Base-by-base conservation (phyloP, 2,797 vertebrate species). In the Dipus sagitta region DNA sequence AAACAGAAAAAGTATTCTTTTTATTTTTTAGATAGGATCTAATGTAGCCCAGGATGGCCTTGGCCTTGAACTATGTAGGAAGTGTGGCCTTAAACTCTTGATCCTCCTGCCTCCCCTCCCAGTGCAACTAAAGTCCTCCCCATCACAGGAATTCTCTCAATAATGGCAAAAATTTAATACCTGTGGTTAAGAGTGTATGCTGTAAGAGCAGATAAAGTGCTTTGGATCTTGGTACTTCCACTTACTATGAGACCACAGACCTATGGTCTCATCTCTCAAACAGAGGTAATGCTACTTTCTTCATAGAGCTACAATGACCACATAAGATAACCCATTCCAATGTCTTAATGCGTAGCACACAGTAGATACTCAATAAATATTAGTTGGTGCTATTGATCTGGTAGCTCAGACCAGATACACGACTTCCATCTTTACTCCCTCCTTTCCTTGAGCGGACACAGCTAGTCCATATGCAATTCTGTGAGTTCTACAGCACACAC, bases 291-390 rank as follows among this genome's bases (percentile, higher is more conserved):
- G 17, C 17, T 79, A 28, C 26, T 67, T 92, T 80, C 60, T 80
- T 90, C 15, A 84, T 28, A 52, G 70, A 68, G 32, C 24, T 88
- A n/a, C 68, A 34, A 82, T 72, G 54, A 88, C 47, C 84, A 83
- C 62, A 47, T 83, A 42, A 86, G 18, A 88, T 24, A 91, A 70
- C 70, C 20, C 77, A 64, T 4, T 70, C 74, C 74, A 90, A 86
- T 13, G 78, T 34, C 86, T 72, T 30, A 71, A 30, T 80, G 65
- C 62, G 72, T 88, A 74, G n/a, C 64, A 64, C 10, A 64, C 10
- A 91, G 80, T 80, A 93, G 71, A 76, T 60, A 71, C n/a, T 32
- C 30, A 77, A 30, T 52, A 52, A 86, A 47, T 71, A 70, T 17
- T 38, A 52, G 24, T 18, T 76, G 5, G 3, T 71, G 42, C 65